A percentile compares a stretch with the other conserved stretches of the same genome.
These are phyloP conservation scores for Zygogramma bicolorata DNA, from an alignment of 2,888 invertebrate genomes.

Conservation along the genomic window DNA sequence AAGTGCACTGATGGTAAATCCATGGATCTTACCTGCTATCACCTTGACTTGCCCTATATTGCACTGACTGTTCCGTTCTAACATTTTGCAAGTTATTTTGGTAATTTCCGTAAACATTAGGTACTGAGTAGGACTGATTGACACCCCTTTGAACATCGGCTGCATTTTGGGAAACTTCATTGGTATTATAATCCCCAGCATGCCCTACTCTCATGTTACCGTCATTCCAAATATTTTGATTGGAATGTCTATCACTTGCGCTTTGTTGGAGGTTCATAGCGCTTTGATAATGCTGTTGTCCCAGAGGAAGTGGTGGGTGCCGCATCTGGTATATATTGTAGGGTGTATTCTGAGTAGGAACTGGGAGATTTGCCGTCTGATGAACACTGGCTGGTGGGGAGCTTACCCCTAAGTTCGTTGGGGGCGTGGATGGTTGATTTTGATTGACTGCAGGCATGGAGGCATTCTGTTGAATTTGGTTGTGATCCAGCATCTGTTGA, in stretches of 20 bases:
- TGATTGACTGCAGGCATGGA: neutral
- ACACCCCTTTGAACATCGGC: neutral
- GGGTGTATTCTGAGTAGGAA: neutral
- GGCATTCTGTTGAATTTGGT: neutral
- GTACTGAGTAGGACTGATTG: neutral
- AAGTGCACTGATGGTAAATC: neutral
- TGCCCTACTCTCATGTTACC: neutral
- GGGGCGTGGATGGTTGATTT: neutral
- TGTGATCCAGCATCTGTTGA: neutral
- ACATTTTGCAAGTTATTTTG: neutral
- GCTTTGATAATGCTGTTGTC: neutral
- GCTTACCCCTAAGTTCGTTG: neutral
- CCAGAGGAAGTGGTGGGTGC: neutral
- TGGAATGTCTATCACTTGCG: neutral
- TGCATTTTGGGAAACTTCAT: neutral
- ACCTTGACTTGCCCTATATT: neutral
- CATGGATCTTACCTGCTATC: neutral
- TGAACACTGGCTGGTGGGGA: neutral
- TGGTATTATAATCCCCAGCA: neutral
- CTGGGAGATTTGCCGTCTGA: neutral
- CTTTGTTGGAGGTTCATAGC: neutral
- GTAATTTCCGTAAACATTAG: neutral
- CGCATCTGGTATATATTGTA: neutral
- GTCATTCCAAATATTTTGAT: neutral
- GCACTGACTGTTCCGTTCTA: neutral